Evolutionary conservation across 2,113 vertebrate genomes (phyloP).

Genomic region (Onychostoma macrolepis): DNA sequence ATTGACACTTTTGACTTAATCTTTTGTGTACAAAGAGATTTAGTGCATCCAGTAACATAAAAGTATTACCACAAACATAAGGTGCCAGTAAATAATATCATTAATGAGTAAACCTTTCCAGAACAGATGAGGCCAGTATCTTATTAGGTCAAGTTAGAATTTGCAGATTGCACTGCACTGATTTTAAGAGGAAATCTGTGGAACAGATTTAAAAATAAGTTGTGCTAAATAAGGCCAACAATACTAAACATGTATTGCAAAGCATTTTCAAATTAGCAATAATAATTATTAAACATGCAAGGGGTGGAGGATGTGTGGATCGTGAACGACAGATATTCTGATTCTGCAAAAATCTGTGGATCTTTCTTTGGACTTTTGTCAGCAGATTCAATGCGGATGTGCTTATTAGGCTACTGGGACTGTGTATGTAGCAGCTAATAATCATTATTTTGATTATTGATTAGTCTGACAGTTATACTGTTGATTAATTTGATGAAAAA

Average conservation of each 20-base stretch:
- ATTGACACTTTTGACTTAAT: not conserved
- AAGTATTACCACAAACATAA: not conserved
- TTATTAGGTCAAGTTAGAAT: not conserved
- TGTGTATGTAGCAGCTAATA: too few relatives aligned
- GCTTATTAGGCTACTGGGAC: too few relatives aligned
- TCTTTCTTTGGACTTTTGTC: too few relatives aligned
- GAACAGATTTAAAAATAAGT: not conserved
- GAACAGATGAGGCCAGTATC: not conserved
- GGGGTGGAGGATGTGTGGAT: not conserved
- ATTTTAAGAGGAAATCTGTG: not conserved
- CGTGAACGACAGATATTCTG: not conserved
- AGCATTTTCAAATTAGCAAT: not conserved
- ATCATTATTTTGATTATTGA: too few relatives aligned
- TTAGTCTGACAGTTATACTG: not conserved
- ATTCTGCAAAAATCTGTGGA: not conserved
- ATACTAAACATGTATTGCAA: not conserved
- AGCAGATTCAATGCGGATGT: too few relatives aligned
- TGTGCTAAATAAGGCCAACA: not conserved
- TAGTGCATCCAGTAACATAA: not conserved
- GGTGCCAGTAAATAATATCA: not conserved
- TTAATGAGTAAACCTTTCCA: not conserved
- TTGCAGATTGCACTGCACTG: too few relatives aligned
- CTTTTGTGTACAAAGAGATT: not conserved
- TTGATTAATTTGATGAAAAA: too few relatives aligned
- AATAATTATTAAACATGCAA: not conserved